Base-by-base conservation (phyloP, 2,888 invertebrate species). In the Andrena marginata region DNA sequence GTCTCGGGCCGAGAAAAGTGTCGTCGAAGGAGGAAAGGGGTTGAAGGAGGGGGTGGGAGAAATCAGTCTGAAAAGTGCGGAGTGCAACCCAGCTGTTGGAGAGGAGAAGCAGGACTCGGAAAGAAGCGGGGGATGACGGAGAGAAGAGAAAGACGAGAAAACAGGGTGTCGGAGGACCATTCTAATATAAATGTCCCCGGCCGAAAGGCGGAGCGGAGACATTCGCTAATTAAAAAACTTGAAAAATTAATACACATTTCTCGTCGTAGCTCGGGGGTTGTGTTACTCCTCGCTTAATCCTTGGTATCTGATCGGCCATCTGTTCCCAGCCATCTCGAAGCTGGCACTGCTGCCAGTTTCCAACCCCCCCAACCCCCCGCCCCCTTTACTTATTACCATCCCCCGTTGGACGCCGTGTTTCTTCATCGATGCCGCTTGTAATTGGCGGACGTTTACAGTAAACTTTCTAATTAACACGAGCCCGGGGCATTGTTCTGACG, bases 201-300 rank as follows among this genome's bases (percentile, higher is more conserved):
- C 87, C 91, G 92, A 90, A 89, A 90, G 90, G 91, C 92, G 92
- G 92, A 91, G 91, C 91, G 92, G 92, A 93, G 94, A 94, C 94
- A 93, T 94, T 94, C 94, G 93, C 93, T 94, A 94, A 94, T 94
- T 94, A 94, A 94, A 94, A 94, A 94, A 94, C 94, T 94, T 94
- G 94, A 94, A 94, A 94, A 94, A 94, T 94, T 94, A 94, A 94
- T 94, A 94, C 93, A 94, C 94, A 94, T 94, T 94, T 94, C 92
- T 94, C 93, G 56, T 92, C 91, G 88, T 87, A 90, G 88, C 90
- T 85, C 80, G 77, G 83, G 82, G 85, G 87, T 89, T 89, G 88
- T 88, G 89, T 90, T 89, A 88, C 89, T 89, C 85, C 84, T 89
- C 91, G 92, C 92, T 94, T 93, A 93, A 94, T 94, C 92, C 93